These are phyloP conservation scores for Cerastis leucographa DNA, from an alignment of 2,888 invertebrate genomes.

Conservation along the genomic window DNA sequence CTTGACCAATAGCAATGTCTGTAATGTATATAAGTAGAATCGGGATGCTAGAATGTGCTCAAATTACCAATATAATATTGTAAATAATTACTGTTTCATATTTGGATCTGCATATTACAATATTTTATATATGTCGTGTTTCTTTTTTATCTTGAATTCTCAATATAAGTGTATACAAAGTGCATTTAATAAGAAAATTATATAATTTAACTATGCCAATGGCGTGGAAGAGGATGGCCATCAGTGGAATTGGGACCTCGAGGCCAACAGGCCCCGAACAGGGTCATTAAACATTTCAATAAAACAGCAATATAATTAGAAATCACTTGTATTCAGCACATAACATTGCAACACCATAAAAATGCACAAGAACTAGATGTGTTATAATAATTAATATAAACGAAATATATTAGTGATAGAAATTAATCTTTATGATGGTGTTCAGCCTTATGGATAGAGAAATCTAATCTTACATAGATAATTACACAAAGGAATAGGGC, in stretches of 20 bases:
- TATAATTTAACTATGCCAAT: not conserved
- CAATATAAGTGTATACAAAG: not conserved
- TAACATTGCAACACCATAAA: slow-evolving; percentile 72
- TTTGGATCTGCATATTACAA: slow-evolving; percentile 26
- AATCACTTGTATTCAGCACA: slow-evolving; percentile 77
- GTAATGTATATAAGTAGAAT: slow-evolving; percentile 7
- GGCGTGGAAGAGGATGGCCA: no score
- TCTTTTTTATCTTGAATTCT: slow-evolving; percentile 12
- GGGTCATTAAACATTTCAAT: slow-evolving; percentile 27
- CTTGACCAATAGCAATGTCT: not conserved
- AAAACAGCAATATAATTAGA: slow-evolving; percentile 65
- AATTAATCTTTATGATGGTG: slow-evolving; percentile 89
- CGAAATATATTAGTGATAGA: slow-evolving; percentile 66
- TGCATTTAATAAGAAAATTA: not conserved
- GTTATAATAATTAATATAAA: slow-evolving; percentile 68
- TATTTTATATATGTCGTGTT: slow-evolving; percentile 20
- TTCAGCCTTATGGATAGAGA: slow-evolving; percentile 95
- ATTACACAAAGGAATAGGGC: slow-evolving; percentile 97
- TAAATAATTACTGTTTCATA: slow-evolving; percentile 11
- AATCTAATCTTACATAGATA: slow-evolving; percentile 98
- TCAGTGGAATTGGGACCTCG: no score
- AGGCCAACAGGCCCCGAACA: no score
- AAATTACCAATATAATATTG: slow-evolving; percentile 23
- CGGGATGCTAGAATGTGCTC: slow-evolving; percentile 17
- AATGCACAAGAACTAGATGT: slow-evolving; percentile 78